Evolutionary conservation across 2,888 invertebrate species (phyloP), one percentile per base, ranked within the genome.

Genomic region (Axea sp.): DNA sequence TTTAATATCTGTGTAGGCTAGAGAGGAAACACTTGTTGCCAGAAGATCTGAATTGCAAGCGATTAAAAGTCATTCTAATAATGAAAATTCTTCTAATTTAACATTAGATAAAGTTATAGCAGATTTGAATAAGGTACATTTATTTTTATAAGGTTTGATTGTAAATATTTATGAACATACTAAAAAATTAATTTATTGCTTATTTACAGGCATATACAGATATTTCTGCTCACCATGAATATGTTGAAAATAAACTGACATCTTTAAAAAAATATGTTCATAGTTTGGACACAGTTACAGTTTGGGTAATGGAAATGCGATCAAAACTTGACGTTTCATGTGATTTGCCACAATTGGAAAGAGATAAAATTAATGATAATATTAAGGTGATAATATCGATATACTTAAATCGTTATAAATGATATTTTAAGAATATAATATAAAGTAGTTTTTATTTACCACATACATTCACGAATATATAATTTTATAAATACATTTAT

Each of bases 181-280:
- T 19, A 3, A 19, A 19, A 19, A 4, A 19, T 19, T 19, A 31
- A 5, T 11, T 12, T 31, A 15, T 12, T 31, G 1, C 1, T 5
- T 33, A 14, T 45, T 78, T 81, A 11, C 77, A 91, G 91, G 89
- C 89, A 7, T 87, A 87, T 73, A 76, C 85, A 2, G 87, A 88
- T 69, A 85, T 92, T 68, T 82, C 87, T 2, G 88, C 88, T 71
- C 91, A 92, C 84, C 89, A 90, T 37, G 89, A 89, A 78, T 90
- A 90, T 83, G 88, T 92, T 35, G 88, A 88, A 80, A 88, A 89
- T 77, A 91, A 91, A 86, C 87, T 92, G 82, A 81, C 88, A 6
- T 90, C 91, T 76, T 88, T 92, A 76, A 88, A 88, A 83, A 90
- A 90, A 85, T 90, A 90, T 84, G 84, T 88, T 39, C 88, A 89